Conservation (phyloP, 1,140 invertebrate genomes). For the Drosophila varians region DNA sequence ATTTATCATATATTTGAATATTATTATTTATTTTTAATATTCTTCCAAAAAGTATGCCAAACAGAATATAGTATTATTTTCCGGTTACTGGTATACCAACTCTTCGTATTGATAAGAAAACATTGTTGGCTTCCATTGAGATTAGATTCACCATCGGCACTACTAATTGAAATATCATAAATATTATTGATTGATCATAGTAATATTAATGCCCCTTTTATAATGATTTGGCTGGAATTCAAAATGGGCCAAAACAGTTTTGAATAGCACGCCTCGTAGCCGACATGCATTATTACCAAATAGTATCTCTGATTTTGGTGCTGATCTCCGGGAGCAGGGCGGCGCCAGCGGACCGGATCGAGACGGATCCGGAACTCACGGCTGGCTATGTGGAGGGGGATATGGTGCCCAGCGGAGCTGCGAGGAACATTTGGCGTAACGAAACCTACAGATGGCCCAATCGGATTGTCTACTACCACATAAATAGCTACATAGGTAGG, state of each 20-base stretch:
- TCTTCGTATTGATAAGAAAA: background rate
- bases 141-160: conserved; percentile 13
- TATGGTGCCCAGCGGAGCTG: conserved; percentile 42
- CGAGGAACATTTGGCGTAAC: conserved; percentile 86
- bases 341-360: conserved; percentile 12
- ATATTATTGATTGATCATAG: conserved; percentile 20
- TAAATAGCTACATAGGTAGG: conserved; percentile 81
- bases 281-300: conserved; percentile 2
- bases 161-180: conserved; percentile 7
- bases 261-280: background rate
- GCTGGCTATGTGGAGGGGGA: conserved; percentile 66
- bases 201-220: background rate
- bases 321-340: background rate
- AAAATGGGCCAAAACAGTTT: conserved; percentile 9
- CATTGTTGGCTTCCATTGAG: background rate
- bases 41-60: conserved; percentile 15
- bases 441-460: conserved; percentile 86
- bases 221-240: background rate
- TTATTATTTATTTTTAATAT: too few species aligned
- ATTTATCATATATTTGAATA: too few species aligned
- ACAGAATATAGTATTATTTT: background rate
- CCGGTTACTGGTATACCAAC: background rate
- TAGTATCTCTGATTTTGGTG: background rate
- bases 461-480: conserved; percentile 86
- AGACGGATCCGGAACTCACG: conserved; percentile 62